Base-by-base conservation (phyloP, 2,113 vertebrate genomes). In the Microcebus murinus region DNA sequence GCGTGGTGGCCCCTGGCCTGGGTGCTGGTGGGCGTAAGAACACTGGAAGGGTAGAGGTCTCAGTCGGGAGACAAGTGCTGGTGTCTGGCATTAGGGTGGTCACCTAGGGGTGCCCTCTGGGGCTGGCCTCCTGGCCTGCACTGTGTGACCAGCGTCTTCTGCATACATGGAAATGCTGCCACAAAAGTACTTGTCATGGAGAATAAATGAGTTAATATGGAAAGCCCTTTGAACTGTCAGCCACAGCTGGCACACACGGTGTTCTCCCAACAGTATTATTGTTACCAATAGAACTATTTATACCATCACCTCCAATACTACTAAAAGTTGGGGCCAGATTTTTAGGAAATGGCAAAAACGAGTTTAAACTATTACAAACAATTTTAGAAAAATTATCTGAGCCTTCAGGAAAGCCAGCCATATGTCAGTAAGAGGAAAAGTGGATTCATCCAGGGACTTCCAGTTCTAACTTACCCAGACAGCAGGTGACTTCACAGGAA, bases 281-380 rank as follows among this genome's bases (percentile, higher is more conserved):
- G 0, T 0, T 13, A 23, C 13, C 12, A 6, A 6, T 4, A 15
- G 9, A 18, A 12, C 17, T 8, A 1, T 1, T 59, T 0, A 11
- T 21, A 0, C 63, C 27, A 0, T 31, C 1, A 0, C 11, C 10
- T 3, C 39, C 1, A 2, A 39, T 73, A 57, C 55, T 21, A 57
- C 70, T 8, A 0, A 23, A 6, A 39, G 17, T 14, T 13, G 1
- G 1, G 15, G 4, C 48, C 57, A 17, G 27, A 23, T 1, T 4
- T 39, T n/a, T 23, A 50, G 74, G 48, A n/a, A 50, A 36, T 5
- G 34, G 11, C 7, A 17, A 21, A 50, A n/a, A 4, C 1, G 10
- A 23, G 5, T 52, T 10, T 2, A 52, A 27, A 8, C 23, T 6
- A 0, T 25, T 18, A 8, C 12, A 42, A 42, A 48, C 29, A 7